Percentiles rank a stretch among this genome's conserved stretches.
Evolutionary conservation across 2,797 vertebrate genomes (phyloP).

Genomic region (Chrysocyon brachyurus): DNA sequence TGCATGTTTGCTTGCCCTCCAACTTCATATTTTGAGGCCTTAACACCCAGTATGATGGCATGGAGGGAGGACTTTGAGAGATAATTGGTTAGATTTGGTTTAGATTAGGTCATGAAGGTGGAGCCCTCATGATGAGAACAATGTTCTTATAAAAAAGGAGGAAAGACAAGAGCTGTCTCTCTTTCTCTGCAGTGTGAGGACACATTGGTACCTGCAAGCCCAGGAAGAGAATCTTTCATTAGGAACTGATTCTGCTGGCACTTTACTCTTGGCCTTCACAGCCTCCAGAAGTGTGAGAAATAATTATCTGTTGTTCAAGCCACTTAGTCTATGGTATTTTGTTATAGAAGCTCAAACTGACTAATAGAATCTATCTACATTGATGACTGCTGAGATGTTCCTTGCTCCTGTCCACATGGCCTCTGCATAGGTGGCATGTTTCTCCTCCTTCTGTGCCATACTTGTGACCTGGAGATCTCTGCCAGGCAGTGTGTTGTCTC

Average conservation of each 20-base stretch:
- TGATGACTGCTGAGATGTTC: neutral
- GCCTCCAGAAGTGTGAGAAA: neutral
- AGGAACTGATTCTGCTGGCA: neutral
- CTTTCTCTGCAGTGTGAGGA: neutral
- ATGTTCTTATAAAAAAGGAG: neutral
- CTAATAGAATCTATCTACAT: neutral
- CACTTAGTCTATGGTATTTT: neutral
- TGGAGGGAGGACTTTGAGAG: neutral
- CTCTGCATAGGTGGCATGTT: neutral
- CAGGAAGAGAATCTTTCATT: neutral
- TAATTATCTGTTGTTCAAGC: neutral
- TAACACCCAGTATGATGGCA: neutral
- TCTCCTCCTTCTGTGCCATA: neutral
- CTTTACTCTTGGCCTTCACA: neutral
- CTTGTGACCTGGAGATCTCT: neutral
- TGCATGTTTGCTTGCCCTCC: neutral
- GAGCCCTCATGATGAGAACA: neutral
- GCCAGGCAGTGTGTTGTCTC: neutral
- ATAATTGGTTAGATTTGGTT: neutral
- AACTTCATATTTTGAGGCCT: neutral
- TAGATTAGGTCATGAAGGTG: neutral
- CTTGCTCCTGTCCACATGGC: neutral
- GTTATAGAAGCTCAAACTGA: neutral
- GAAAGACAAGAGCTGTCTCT: neutral
- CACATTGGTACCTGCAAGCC: neutral